Evolutionary conservation across 2,113 vertebrate species (phyloP), one percentile per base, ranked within the genome.

Genomic region (Seriola dumerili): DNA sequence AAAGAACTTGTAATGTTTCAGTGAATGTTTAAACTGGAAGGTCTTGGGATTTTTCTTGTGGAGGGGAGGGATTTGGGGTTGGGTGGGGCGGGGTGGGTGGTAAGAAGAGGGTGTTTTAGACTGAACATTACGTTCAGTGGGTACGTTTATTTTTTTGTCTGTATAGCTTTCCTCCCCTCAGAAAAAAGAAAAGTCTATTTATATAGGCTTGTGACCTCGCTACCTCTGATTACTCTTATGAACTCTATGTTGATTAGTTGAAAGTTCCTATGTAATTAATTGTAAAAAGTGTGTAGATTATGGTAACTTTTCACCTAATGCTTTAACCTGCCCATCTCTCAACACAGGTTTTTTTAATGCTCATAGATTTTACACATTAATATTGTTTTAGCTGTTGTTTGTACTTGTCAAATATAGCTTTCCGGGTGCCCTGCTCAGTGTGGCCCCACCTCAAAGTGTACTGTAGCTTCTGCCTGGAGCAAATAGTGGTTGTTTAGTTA

Each of bases 21-120:
- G 96, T 96, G 95, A 97, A 96, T 97, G 96, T 97, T 95, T 95
- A 94, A 97, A 97, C 96, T 96, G 96, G 96, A 97, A 97, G 93
- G 90, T 95, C 87, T 95, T 90, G 94, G 95, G 91, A 93, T 94
- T 91, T 94, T 94, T 92, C 84, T 90, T 87, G 90, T 85, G 70
- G 84, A 67, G 89, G 91, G 88, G 83, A 58, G 83, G 88, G 87
- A 62, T 72, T 67, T 67, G 54, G 79, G 74, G 25, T 8, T 55
- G 85, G n/a, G n/a, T 12, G 54, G 54, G 46, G 46, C 1, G 70
- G 63, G 16, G 55, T 54, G 87, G 93, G 75, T 8, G 92, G 86
- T 90, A 65, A 86, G 87, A 80, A 29, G 78, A 88, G 85, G 88
- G 90, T 93, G 94, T 94, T 94, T 94, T 95, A 94, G 95, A 94